Evolutionary conservation across 2,113 vertebrate species (phyloP).

Genomic region (Chaenogobius annularis): DNA sequence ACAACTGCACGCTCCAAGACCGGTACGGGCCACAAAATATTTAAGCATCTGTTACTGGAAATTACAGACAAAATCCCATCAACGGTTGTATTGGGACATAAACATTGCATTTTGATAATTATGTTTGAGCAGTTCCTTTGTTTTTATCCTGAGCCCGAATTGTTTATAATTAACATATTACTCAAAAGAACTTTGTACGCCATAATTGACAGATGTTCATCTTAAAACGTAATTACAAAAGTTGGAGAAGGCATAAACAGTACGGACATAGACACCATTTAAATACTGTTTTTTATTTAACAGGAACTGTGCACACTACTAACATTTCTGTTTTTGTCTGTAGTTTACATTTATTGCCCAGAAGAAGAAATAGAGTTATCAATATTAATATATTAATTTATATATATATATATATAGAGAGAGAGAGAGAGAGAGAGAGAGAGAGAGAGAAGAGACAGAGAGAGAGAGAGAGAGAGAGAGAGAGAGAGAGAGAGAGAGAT

Average conservation of each 20-base stretch:
- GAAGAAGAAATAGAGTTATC: no score
- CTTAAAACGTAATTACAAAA: neutral
- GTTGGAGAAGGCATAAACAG: neutral
- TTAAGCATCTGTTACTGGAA: constrained; percentile 39
- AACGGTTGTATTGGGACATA: constrained; percentile 35
- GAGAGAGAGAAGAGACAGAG: no score
- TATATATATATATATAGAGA: no score
- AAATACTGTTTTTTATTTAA: no score
- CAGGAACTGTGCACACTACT: no score
- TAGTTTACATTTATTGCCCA: no score
- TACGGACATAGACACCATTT: neutral
- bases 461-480: no score
- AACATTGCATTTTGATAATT: constrained; percentile 26
- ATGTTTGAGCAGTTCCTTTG: constrained; percentile 17
- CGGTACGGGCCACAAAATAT: constrained; percentile 50
- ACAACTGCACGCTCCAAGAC: constrained; percentile 56
- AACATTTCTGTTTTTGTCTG: no score
- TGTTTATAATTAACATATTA: constrained; percentile 11
- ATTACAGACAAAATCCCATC: constrained; percentile 39
- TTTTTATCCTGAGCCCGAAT: constrained; percentile 12
- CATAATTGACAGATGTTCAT: neutral
- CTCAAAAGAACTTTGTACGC: neutral
- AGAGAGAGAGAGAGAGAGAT: no score
- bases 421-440: no score
- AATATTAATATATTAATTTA: no score